Evolutionary conservation across 2,888 invertebrate species (phyloP).

Genomic region (Meghimatium bilineatum): DNA sequence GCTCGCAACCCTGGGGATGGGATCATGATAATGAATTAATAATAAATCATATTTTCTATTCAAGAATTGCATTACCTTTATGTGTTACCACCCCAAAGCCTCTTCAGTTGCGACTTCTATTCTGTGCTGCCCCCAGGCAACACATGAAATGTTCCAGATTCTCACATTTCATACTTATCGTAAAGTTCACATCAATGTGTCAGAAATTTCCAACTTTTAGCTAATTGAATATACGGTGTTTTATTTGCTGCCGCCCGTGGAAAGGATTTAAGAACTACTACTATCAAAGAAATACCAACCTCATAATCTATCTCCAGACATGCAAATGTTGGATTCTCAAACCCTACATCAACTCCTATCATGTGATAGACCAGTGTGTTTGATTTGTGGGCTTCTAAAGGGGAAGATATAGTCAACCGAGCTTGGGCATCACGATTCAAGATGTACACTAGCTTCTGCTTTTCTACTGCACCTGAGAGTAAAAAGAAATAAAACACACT

Average conservation of each 20-base stretch:
- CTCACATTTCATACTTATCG: too few species aligned
- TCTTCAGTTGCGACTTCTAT: too few species aligned
- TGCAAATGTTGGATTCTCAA: constrained; percentile 99
- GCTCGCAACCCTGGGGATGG: too few species aligned
- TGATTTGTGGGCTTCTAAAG: constrained; percentile 99
- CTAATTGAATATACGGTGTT: too few species aligned
- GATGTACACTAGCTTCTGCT: constrained; percentile 98
- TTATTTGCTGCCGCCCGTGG: background rate
- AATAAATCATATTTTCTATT: too few species aligned
- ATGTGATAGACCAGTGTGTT: constrained; percentile 98
- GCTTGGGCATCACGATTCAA: constrained; percentile 98
- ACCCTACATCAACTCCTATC: constrained; percentile 98
- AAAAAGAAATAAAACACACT: background rate
- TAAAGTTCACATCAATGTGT: too few species aligned
- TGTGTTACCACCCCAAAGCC: too few species aligned
- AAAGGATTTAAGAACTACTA: background rate
- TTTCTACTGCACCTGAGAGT: constrained; percentile 91
- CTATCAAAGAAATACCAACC: constrained; percentile 75
- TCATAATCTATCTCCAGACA: constrained; percentile 99
- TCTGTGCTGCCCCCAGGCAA: too few species aligned
- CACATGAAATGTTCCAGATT: too few species aligned
- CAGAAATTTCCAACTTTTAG: too few species aligned
- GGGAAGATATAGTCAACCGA: constrained; percentile 97
- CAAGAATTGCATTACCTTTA: too few species aligned
- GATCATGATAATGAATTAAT: too few species aligned